A percentile compares a stretch with the other conserved stretches of the same genome.
Evolutionary conservation across 2,113 vertebrate species (phyloP).

Genomic region (Xenotilapia leptura): DNA sequence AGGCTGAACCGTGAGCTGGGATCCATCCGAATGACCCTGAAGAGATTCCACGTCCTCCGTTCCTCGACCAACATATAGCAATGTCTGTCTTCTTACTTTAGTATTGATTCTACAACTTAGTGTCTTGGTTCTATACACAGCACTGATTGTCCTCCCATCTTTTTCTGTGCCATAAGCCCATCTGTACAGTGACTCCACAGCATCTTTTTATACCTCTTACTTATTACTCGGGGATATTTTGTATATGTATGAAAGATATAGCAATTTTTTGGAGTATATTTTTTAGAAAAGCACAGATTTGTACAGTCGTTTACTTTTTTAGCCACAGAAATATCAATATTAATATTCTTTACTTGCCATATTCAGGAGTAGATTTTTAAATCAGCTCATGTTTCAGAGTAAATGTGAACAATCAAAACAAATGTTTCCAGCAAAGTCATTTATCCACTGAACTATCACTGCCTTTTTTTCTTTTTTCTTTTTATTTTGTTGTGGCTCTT

Average conservation of each 20-base stretch:
- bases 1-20: conserved; percentile 86
- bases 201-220: conserved; percentile 50
- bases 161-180: conserved; percentile 34
- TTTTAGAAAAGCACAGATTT: conserved; percentile 69
- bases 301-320: conserved; percentile 67
- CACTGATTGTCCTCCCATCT: conserved; percentile 25
- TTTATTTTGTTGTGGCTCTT: background rate
- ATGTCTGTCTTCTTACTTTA: conserved; percentile 24
- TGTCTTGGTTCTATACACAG: conserved; percentile 8
- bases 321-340: conserved; percentile 39
- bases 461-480: background rate
- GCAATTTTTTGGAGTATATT: conserved; percentile 67
- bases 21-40: conserved; percentile 91
- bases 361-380: conserved; percentile 41
- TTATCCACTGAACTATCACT: conserved; percentile 14
- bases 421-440: background rate
- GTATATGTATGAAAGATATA: conserved; percentile 52
- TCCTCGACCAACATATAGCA: conserved; percentile 86
- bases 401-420: conserved; percentile 17
- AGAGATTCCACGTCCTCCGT: conserved; percentile 87
- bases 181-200: conserved; percentile 40
- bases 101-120: background rate
- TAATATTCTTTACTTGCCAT: conserved; percentile 35
- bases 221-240: conserved; percentile 68
- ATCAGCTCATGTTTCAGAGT: conserved; percentile 8